phyloP scores from a whole-genome alignment of 2,888 invertebrate genomes.

The Mimumesa dahlbomi region DNA sequence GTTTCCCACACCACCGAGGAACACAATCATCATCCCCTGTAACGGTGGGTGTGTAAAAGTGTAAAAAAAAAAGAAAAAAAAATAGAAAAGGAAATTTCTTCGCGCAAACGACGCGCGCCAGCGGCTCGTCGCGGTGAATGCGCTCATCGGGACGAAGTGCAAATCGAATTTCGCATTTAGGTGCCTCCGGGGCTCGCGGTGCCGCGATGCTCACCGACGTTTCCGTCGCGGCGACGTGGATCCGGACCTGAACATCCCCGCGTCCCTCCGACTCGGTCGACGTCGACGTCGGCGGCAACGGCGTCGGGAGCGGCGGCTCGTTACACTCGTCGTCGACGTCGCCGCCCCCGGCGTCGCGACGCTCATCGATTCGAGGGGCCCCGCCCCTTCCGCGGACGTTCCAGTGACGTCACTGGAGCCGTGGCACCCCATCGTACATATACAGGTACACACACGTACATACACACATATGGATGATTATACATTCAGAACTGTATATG shows the following conservation, averaged over 20 bases:
- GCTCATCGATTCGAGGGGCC: conserved; percentile 66
- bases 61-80: too few relatives aligned
- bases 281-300: conserved; percentile 57
- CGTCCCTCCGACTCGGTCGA: too few relatives aligned
- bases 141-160: conserved; percentile 26
- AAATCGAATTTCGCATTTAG: conserved; percentile 40
- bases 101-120: background rate
- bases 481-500: too few relatives aligned
- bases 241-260: conserved; percentile 22
- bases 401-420: conserved; percentile 73
- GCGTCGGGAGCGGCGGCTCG: conserved; percentile 53
- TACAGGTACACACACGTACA: too few relatives aligned
- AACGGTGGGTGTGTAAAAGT: too few relatives aligned
- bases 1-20: too few relatives aligned
- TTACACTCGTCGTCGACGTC: conserved; percentile 64
- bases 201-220: conserved; percentile 9
- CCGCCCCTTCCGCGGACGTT: conserved; percentile 65
- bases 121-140: conserved; percentile 15
- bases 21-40: too few relatives aligned
- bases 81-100: background rate
- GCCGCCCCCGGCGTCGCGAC: conserved; percentile 68
- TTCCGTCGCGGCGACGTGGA: conserved; percentile 31
- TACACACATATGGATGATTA: too few relatives aligned
- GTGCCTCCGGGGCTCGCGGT: conserved; percentile 12
- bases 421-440: too few relatives aligned